These are phyloP conservation scores for Trypoxylus dichotomus DNA, from an alignment of 1,140 invertebrate genomes.

Conservation along the genomic window DNA sequence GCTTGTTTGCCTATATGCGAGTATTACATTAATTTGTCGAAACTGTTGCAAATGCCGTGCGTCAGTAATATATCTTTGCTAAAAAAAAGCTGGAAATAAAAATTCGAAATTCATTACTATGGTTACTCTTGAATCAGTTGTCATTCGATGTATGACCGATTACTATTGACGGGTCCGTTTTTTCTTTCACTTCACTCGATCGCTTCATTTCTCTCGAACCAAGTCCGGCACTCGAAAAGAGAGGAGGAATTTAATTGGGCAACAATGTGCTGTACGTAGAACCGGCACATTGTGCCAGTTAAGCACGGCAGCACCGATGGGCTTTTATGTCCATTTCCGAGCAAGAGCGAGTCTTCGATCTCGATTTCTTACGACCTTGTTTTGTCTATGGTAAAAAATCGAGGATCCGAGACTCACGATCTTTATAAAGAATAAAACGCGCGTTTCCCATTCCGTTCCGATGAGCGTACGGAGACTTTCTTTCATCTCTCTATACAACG, in stretches of 20 bases:
- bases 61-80: not conserved
- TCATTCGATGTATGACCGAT: slow-evolving; percentile 10
- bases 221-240: not conserved
- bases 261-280: not conserved
- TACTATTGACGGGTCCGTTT: not conserved
- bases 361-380: slow-evolving; percentile 25
- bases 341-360: slow-evolving; percentile 10
- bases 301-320: not conserved
- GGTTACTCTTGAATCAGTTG: not conserved
- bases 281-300: not conserved
- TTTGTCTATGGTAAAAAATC: slow-evolving; percentile 20
- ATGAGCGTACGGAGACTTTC: not conserved
- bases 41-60: not conserved
- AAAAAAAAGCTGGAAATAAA: not conserved
- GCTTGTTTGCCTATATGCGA: too few relatives aligned
- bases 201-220: not conserved
- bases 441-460: slow-evolving; percentile 6
- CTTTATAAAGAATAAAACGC: slow-evolving; percentile 13
- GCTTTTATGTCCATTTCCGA: slow-evolving; percentile 7
- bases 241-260: not conserved
- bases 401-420: slow-evolving; percentile 12
- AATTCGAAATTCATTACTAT: not conserved
- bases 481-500: not conserved
- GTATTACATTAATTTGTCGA: not conserved
- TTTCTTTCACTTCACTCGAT: slow-evolving; percentile 15